Percentiles rank a stretch among this genome's conserved stretches.
Conservation (phyloP, 2,888 invertebrate genomes). For the Drosophila flavopinicola region DNA sequence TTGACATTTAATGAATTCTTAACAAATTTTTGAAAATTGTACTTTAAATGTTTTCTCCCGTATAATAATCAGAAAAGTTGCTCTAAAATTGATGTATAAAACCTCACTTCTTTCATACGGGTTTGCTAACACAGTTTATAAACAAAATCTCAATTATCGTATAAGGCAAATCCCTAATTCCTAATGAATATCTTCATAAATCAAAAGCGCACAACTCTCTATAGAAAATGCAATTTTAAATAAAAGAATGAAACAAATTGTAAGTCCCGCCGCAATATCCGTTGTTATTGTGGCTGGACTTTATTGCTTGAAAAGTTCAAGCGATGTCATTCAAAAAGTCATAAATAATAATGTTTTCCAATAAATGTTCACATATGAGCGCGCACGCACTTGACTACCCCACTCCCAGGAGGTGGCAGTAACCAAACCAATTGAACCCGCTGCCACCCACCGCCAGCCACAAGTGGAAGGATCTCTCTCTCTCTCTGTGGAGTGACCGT, state of each 20-base stretch:
- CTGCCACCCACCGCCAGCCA: conserved; percentile 52
- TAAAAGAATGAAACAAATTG: conserved; percentile 30
- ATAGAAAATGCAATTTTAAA: conserved; percentile 44
- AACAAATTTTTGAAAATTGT: too few relatives aligned
- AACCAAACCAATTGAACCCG: conserved; percentile 48
- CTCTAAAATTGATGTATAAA: background rate
- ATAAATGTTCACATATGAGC: conserved; percentile 83
- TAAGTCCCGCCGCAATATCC: conserved; percentile 61
- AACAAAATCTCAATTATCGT: conserved; percentile 1
- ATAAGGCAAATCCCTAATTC: conserved; percentile 26
- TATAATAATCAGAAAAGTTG: background rate
- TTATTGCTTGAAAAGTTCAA: conserved; percentile 81
- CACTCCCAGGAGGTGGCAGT: conserved; percentile 16
- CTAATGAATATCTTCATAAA: conserved; percentile 70
- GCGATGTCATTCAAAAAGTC: conserved; percentile 80
- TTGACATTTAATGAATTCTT: too few relatives aligned
- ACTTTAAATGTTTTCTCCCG: too few relatives aligned
- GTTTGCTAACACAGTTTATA: background rate
- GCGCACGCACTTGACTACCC: conserved; percentile 59
- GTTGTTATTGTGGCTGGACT: conserved; percentile 68
- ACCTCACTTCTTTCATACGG: too few relatives aligned
- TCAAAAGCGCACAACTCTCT: conserved; percentile 58
- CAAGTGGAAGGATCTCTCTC: conserved; percentile 54
- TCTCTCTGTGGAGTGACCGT: conserved; percentile 56
- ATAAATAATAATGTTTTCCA: conserved; percentile 83